Base-by-base conservation (phyloP, 2,888 invertebrate species). In the Galeruca laticollis region DNA sequence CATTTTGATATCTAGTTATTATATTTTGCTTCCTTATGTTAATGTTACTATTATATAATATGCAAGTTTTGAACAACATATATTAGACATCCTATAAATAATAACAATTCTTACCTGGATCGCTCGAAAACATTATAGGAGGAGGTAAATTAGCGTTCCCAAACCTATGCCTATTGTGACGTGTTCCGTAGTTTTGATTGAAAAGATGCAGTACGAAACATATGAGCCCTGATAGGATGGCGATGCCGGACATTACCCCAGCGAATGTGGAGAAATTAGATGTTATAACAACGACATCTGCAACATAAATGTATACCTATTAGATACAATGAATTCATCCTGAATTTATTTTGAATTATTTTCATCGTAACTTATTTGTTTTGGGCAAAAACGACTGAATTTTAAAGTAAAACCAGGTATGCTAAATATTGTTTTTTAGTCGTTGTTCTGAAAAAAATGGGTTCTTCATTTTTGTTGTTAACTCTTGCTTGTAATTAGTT, bases 141-240 rank as follows among this genome's bases (percentile, higher is more conserved):
- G 94, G 94, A 74, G 94, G 92, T 80, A 94, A 89, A 81, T 93
- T 91, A 70, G 95, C 94, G 86, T 95, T 94, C 71, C 93, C 94
- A 82, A 93, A 93, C 76, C 93, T 89, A 81, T 93, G 93, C 77
- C 91, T 87, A 76, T 89, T 87, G 60, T 77, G 78, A 18, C 78
- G 76, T 33, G 78, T 75, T 73, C 87, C 85, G 80, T 88, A 89
- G 75, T 89, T 89, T 81, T 89, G 88, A 77, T 93, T 93, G 87
- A 96, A 96, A 79, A 96, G 88, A 84, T 94, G 94, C 81, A 96
- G 88, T 79, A 95, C 95, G 89, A 96, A 93, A 87, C 96, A 96
- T 81, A 96, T 92, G 78, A 96, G 89, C 60, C 93, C 95, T 43
- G 93, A 94, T 81, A 96, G 88, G 82, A 96, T 91, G 79, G 94